phyloP scores from a whole-genome alignment of 2,888 invertebrate species.

The Serrognathus titanus region DNA sequence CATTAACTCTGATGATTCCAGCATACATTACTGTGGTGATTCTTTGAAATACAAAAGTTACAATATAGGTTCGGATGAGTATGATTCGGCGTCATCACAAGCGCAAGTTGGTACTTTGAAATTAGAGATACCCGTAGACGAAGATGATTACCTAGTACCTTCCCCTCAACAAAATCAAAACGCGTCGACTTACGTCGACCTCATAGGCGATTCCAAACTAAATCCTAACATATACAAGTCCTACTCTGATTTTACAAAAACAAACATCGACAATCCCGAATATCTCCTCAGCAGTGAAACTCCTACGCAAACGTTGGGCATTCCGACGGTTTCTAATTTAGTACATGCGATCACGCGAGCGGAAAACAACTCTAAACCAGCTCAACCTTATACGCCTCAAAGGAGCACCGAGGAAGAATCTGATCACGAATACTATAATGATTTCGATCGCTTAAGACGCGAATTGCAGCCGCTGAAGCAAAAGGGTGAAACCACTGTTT shows the following conservation, averaged over 20 bases:
- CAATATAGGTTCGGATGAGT: slow-evolving; percentile 50
- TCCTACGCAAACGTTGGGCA: slow-evolving; percentile 59
- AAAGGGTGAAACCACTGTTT: slow-evolving; percentile 81
- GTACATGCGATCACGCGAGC: slow-evolving; percentile 27
- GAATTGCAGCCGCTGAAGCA: slow-evolving; percentile 80
- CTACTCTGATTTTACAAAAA: slow-evolving; percentile 60
- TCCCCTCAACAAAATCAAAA: slow-evolving; percentile 68
- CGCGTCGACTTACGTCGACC: slow-evolving; percentile 84
- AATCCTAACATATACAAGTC: slow-evolving; percentile 46
- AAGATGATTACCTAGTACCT: slow-evolving; percentile 95
- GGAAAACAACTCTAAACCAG: slow-evolving; percentile 7
- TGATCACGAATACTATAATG: slow-evolving; percentile 94
- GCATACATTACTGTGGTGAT: slow-evolving; percentile 69
- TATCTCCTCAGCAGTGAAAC: slow-evolving; percentile 71
- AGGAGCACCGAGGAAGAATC: slow-evolving; percentile 75
- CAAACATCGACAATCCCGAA: slow-evolving; percentile 87
- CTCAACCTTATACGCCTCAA: slow-evolving; percentile 45
- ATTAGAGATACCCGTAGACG: slow-evolving; percentile 85
- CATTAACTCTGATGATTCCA: slow-evolving; percentile 52
- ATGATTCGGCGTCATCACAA: slow-evolving; percentile 51
- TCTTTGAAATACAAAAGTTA: slow-evolving; percentile 66
- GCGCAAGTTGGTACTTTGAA: slow-evolving; percentile 80
- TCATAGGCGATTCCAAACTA: slow-evolving; percentile 58
- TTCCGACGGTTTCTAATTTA: slow-evolving; percentile 53
- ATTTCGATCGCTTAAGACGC: slow-evolving; percentile 72